A percentile compares a stretch with the other conserved stretches of the same genome.
Conservation (phyloP, 2,113 vertebrate species). For the Lophius piscatorius region DNA sequence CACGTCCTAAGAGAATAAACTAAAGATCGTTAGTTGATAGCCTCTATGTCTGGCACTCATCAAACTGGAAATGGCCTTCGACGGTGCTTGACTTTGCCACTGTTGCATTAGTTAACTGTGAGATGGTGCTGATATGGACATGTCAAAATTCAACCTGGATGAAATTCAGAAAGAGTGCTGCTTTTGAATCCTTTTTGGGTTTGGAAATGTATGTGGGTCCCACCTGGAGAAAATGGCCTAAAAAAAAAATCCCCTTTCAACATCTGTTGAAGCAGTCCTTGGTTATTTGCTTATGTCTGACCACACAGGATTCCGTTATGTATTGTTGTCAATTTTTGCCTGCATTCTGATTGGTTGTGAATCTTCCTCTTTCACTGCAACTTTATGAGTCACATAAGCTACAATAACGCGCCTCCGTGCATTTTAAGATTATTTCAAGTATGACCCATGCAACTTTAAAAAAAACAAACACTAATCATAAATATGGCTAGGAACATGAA, state of each 20-base stretch:
- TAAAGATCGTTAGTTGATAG: constrained; percentile 38
- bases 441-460: no score
- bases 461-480: no score
- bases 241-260: constrained; percentile 10
- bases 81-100: constrained; percentile 38
- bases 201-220: constrained; percentile 1
- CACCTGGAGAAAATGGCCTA: constrained; percentile 5
- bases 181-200: constrained; percentile 14
- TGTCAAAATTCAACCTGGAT: constrained; percentile 26
- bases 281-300: constrained; percentile 9
- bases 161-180: constrained; percentile 17
- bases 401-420: no score
- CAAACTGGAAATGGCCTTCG: constrained; percentile 55
- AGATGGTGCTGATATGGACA: constrained; percentile 46
- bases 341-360: no score
- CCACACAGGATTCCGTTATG: constrained; percentile 16
- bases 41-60: constrained; percentile 59
- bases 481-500: constrained; percentile 1
- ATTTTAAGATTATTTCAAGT: no score
- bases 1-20: constrained; percentile 34
- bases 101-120: constrained; percentile 34
- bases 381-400: constrained; percentile 29
- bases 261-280: constrained; percentile 18
- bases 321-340: constrained; percentile 11
- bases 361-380: constrained; percentile 20